A percentile compares a stretch with the other conserved stretches of the same genome.
phyloP scores from a whole-genome alignment of 2,888 invertebrate species.

The Leptothorax acervorum region DNA sequence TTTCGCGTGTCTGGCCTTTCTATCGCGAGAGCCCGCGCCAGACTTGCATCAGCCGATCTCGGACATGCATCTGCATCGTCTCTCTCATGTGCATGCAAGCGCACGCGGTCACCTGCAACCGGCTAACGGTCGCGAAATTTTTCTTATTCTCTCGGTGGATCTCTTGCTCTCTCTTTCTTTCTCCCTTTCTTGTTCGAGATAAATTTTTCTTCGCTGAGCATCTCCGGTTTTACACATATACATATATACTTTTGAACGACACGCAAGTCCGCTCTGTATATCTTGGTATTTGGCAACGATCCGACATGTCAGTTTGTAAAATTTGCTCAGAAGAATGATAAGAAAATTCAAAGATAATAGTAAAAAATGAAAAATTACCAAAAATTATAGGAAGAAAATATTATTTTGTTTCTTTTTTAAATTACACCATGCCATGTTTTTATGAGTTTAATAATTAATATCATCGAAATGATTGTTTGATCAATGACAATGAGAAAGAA shows the following conservation, averaged over 20 bases:
- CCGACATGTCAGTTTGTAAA: not conserved
- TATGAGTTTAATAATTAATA: not conserved
- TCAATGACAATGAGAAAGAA: not conserved
- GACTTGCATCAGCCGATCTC: slow-evolving; percentile 73
- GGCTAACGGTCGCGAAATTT: slow-evolving; percentile 62
- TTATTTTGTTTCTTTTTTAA: not conserved
- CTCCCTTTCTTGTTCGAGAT: slow-evolving; percentile 15
- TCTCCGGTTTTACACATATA: not conserved
- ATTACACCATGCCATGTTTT: not conserved
- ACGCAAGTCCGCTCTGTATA: not conserved
- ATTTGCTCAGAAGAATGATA: not conserved
- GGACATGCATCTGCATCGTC: slow-evolving; percentile 24
- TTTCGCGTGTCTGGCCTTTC: slow-evolving; percentile 72
- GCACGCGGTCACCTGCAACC: slow-evolving; percentile 43
- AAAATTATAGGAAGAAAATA: not conserved
- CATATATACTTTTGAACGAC: not conserved
- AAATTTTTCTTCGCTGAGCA: slow-evolving; percentile 5
- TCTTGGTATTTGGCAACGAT: not conserved
- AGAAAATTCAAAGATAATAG: not conserved
- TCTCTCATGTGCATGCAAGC: slow-evolving; percentile 25
- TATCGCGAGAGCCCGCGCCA: slow-evolving; percentile 69
- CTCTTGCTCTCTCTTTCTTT: not conserved
- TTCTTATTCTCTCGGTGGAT: slow-evolving; percentile 19
- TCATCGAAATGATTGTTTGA: not conserved
- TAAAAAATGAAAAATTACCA: not conserved